phyloP scores from a whole-genome alignment of 2,113 vertebrate species.

The Scomber colias region DNA sequence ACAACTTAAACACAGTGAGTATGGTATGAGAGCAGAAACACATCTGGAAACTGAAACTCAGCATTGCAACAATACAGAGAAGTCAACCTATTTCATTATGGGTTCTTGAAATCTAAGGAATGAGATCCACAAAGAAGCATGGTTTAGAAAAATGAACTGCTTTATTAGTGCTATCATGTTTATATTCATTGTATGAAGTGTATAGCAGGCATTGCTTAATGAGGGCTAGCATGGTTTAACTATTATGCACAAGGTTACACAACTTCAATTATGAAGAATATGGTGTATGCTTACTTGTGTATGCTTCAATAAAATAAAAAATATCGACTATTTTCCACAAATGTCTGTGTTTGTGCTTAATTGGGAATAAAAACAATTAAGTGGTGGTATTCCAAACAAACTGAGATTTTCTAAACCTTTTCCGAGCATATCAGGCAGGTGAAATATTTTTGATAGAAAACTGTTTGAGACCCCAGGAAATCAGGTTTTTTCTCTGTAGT shows the following conservation, averaged over 20 bases:
- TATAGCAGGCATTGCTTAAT: conserved; percentile 73
- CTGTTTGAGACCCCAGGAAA: background rate
- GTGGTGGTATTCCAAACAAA: background rate
- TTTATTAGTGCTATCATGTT: conserved; percentile 71
- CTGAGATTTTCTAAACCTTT: background rate
- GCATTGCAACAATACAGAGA: conserved; percentile 1
- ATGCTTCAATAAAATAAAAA: conserved; percentile 78
- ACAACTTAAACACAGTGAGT: conserved; percentile 23
- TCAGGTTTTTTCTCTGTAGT: background rate
- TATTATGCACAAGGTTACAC: conserved; percentile 82
- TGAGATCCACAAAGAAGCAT: conserved; percentile 60
- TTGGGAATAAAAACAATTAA: background rate
- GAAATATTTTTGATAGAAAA: background rate
- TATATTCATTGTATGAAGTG: conserved; percentile 68
- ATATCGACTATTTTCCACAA: conserved; percentile 73
- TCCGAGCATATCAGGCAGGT: background rate
- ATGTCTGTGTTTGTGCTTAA: conserved; percentile 24
- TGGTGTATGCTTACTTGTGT: conserved; percentile 79
- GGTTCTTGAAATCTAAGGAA: conserved; percentile 43
- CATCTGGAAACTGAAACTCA: background rate
- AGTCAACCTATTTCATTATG: conserved; percentile 26
- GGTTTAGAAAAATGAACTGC: conserved; percentile 66
- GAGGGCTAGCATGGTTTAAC: conserved; percentile 84
- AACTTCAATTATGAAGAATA: conserved; percentile 73
- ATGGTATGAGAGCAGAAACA: conserved; percentile 39